Conservation (phyloP, 2,888 invertebrate genomes). For the Pyrrhopygopsis socrates region DNA sequence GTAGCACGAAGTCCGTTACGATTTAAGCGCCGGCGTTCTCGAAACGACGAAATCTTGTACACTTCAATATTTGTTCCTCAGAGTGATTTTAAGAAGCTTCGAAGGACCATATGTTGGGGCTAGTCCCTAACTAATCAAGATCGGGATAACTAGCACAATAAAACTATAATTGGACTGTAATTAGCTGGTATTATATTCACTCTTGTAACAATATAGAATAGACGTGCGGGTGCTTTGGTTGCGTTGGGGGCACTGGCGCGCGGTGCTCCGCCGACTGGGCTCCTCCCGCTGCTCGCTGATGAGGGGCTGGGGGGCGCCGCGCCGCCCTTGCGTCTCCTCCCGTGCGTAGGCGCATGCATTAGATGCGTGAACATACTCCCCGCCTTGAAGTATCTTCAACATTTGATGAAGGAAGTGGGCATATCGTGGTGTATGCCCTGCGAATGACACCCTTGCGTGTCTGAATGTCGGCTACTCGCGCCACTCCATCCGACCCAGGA, state of each 20-base stretch:
- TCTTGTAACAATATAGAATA: too few relatives aligned
- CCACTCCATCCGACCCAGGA: slow-evolving; percentile 6
- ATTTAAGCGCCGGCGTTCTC: not conserved
- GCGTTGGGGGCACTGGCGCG: not conserved
- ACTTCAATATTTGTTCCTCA: not conserved
- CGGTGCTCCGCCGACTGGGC: not conserved
- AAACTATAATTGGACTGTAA: too few relatives aligned
- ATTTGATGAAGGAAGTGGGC: too few relatives aligned
- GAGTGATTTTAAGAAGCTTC: not conserved
- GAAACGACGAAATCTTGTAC: not conserved
- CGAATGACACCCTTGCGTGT: not conserved
- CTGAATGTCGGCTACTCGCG: not conserved
- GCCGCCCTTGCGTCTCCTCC: not conserved
- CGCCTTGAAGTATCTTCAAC: not conserved
- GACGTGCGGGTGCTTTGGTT: not conserved
- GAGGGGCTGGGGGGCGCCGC: not conserved
- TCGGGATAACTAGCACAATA: too few relatives aligned
- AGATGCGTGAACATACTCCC: not conserved
- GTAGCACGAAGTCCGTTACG: slow-evolving; percentile 22
- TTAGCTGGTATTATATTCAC: too few relatives aligned
- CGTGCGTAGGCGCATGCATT: not conserved
- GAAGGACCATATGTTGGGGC: not conserved
- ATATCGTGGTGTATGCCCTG: too few relatives aligned
- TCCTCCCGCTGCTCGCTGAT: not conserved
- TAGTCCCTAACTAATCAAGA: too few relatives aligned